phyloP scores from a whole-genome alignment of 2,113 vertebrate genomes.

The Reinhardtius hippoglossoides region DNA sequence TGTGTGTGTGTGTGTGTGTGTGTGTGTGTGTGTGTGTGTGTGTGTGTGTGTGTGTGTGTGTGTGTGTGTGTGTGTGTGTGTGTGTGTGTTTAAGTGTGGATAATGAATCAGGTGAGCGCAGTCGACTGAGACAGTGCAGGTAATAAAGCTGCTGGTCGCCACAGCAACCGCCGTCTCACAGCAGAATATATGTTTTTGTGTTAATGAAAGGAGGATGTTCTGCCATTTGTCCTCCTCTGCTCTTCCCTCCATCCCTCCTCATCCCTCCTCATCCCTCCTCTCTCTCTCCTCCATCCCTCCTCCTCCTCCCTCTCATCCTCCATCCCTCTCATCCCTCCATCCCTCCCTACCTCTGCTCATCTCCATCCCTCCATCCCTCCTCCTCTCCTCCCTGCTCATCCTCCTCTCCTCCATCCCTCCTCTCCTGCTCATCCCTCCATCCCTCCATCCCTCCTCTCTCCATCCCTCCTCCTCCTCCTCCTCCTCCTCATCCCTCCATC shows the following conservation, averaged over 20 bases:
- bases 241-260: background rate
- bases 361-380: background rate
- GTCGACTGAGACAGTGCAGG: background rate
- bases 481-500: no score
- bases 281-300: no score
- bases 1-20: background rate
- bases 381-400: background rate
- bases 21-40: conserved; percentile 1
- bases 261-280: background rate
- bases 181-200: background rate
- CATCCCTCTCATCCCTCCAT: background rate
- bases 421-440: no score
- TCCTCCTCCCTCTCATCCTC: no score
- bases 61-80: conserved; percentile 1
- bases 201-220: conserved; percentile 11
- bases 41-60: conserved; percentile 9
- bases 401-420: no score
- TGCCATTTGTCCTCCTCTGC: background rate
- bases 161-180: conserved; percentile 28
- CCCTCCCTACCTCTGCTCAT: no score
- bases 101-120: conserved; percentile 1
- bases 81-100: conserved; percentile 2
- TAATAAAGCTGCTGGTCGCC: conserved; percentile 8
- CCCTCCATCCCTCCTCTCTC: background rate
- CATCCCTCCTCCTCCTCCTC: no score